Conservation (phyloP, 2,797 vertebrate genomes). For the Oreochromis grahami region DNA sequence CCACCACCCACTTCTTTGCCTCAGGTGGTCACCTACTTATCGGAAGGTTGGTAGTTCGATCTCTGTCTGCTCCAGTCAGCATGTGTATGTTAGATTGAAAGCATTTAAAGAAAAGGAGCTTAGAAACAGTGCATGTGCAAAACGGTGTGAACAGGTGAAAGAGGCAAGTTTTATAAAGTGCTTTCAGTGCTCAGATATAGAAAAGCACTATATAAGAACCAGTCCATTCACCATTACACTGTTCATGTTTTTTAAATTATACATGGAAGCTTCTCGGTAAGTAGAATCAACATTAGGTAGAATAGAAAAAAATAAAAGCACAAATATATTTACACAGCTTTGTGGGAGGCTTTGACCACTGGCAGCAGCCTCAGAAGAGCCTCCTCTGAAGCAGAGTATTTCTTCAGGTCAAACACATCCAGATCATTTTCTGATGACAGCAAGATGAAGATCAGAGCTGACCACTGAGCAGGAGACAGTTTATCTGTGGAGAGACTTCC, state of each 20-base stretch:
- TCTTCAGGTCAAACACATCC: neutral
- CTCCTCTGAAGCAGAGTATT: neutral
- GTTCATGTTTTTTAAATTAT: neutral
- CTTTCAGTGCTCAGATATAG: neutral
- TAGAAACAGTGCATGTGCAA: neutral
- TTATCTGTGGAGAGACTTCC: neutral
- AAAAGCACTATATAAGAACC: neutral
- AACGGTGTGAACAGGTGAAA: neutral
- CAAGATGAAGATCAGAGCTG: neutral
- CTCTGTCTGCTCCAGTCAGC: fast-evolving
- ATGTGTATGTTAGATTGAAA: neutral
- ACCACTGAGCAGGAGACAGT: fast-evolving
- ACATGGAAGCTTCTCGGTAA: fast-evolving
- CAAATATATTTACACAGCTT: neutral
- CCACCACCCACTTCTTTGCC: neutral
- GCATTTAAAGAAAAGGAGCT: neutral
- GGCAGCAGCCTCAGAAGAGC: no score
- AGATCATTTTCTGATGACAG: neutral
- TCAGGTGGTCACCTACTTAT: neutral
- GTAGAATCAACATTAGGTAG: neutral
- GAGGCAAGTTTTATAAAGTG: neutral
- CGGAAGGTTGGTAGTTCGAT: neutral
- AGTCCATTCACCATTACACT: neutral
- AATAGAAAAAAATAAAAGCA: neutral
- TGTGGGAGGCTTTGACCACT: neutral